Evolutionary conservation across 2,113 vertebrate species (phyloP).

Genomic region (Megalops atlanticus): DNA sequence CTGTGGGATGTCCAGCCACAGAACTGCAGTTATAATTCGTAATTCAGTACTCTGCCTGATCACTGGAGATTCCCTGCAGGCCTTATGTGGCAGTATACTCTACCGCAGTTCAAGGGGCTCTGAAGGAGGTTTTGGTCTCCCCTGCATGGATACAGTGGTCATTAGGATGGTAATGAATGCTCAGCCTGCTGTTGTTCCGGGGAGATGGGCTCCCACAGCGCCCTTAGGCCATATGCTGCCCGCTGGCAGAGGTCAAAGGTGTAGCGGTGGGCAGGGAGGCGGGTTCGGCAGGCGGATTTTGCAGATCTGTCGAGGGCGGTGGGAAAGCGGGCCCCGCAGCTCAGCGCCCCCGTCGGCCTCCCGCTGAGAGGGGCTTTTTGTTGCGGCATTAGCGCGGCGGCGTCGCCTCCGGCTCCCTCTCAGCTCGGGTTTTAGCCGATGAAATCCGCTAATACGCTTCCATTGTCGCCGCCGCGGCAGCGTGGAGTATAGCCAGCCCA

Average conservation of each 20-base stretch:
- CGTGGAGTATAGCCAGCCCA: neutral
- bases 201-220: neutral
- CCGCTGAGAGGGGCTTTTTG: conserved; percentile 39
- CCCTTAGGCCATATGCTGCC: neutral
- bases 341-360: neutral
- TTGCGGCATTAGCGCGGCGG: conserved; percentile 42
- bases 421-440: neutral
- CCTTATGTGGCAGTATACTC: too few relatives aligned
- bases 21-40: too few relatives aligned
- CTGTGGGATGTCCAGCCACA: too few relatives aligned
- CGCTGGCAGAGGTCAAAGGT: neutral
- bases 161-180: neutral
- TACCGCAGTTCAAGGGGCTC: too few relatives aligned
- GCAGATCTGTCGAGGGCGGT: too few relatives aligned
- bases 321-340: too few relatives aligned
- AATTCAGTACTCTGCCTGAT: too few relatives aligned
- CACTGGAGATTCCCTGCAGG: too few relatives aligned
- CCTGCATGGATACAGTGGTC: neutral
- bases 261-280: too few relatives aligned
- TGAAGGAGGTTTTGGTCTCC: neutral
- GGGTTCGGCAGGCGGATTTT: too few relatives aligned
- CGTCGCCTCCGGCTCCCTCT: conserved; percentile 11
- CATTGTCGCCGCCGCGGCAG: neutral
- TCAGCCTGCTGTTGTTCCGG: neutral
- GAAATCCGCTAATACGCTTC: neutral